These are phyloP conservation scores for Heliconius erato DNA, from an alignment of 2,888 invertebrate genomes.

Conservation along the genomic window DNA sequence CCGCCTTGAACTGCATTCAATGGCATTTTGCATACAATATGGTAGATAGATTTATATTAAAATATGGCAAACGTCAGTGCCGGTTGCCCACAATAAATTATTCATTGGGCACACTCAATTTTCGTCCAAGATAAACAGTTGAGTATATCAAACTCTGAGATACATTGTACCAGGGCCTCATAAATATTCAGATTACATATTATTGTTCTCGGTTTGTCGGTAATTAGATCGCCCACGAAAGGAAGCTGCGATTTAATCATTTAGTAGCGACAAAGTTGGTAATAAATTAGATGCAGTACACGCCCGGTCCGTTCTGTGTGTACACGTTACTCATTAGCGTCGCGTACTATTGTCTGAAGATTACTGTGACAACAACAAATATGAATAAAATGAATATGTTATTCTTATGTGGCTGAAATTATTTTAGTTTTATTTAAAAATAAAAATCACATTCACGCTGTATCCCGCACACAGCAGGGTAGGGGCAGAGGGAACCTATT, in stretches of 20 bases:
- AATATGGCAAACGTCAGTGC: conserved; percentile 84
- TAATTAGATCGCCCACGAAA: conserved; percentile 85
- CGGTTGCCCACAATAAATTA: conserved; percentile 84
- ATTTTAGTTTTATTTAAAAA: not conserved
- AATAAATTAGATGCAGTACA: conserved; percentile 72
- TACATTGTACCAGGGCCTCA: conserved; percentile 66
- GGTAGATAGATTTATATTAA: conserved; percentile 85
- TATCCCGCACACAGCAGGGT: no score
- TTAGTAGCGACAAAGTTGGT: conserved; percentile 77
- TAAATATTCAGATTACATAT: conserved; percentile 84
- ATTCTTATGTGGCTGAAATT: not conserved
- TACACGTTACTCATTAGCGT: conserved; percentile 69
- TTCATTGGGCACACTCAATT: conserved; percentile 84
- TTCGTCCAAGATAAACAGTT: conserved; percentile 79
- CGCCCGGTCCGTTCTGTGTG: conserved; percentile 61
- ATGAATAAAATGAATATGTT: conserved; percentile 43
- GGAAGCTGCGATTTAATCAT: conserved; percentile 76
- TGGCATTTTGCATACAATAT: conserved; percentile 86
- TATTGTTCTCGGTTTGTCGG: conserved; percentile 83
- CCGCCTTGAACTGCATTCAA: conserved; percentile 84
- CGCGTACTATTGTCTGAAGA: conserved; percentile 43
- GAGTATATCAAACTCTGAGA: conserved; percentile 79
- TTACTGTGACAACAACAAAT: conserved; percentile 46
- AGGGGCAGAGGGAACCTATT: no score
- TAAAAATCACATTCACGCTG: no score